Base-by-base conservation (phyloP, 2,888 invertebrate genomes). In the Cephus runcator region DNA sequence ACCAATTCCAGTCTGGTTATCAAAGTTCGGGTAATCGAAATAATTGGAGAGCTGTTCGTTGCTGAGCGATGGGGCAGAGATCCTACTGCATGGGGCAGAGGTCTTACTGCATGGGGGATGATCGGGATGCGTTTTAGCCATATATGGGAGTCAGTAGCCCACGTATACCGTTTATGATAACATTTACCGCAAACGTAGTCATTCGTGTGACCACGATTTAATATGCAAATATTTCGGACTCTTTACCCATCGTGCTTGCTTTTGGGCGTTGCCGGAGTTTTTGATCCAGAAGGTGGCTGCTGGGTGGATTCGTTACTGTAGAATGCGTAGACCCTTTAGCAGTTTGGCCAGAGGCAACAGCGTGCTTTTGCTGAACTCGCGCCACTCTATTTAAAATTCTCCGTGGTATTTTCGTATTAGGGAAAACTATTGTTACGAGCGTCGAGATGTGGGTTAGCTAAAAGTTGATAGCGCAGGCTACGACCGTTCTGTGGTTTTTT, bases 381-480 rank as follows among this genome's bases (percentile, higher is more conserved):
- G 82, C 81, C 83, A 85, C 86, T 90, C 88, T 89, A 89, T 90
- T 90, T 87, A 88, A 88, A 90, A 88, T 88, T 87, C 86, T 83
- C 80, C 78, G 79, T 78, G 86, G 84, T 87, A 88, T 87, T 86
- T 88, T 84, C 86, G 83, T 85, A 86, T 87, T 86, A 86, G 83
- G 76, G 77, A 77, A 56, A 82, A 84, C 82, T 80, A 81, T 83
- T 81, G 82, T 84, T 79, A 69, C 56, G 71, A 71, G 33, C 71
- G 31, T 34, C 71, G 31, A 31, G 74, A 74, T 74, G 35, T 74
- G 35, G 74, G 35, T 36, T 35, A 12, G 35, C 34, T 34, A 11
- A 34, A 34, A 74, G 35, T 34, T 34, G 74, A 74, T 74, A 74
- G 35, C 12, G 31, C 31, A 31, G 71, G 71, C 33, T 1, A 71